phyloP scores from a whole-genome alignment of 2,797 vertebrate species.

The Discoglossus pictus region DNA sequence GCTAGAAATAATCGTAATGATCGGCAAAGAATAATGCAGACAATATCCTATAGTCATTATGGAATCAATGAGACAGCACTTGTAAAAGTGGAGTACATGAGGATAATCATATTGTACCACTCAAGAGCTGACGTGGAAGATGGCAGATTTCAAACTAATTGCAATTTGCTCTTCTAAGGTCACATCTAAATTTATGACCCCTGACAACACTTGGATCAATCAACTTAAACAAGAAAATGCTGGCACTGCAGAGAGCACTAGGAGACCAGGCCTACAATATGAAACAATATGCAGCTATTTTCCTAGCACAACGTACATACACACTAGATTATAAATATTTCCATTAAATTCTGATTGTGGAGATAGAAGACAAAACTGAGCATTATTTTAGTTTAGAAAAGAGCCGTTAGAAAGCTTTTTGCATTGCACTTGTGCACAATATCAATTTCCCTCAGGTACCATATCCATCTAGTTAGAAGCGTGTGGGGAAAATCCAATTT shows the following conservation, averaged over 20 bases:
- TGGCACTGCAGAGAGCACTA: background rate
- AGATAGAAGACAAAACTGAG: constrained; percentile 15
- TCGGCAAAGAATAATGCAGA: too few species aligned
- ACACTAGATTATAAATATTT: constrained; percentile 30
- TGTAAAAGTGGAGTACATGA: too few species aligned
- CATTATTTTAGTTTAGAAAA: constrained; percentile 31
- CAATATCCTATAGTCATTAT: too few species aligned
- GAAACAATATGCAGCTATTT: constrained; percentile 4
- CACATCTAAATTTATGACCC: background rate
- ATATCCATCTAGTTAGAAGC: constrained; percentile 46
- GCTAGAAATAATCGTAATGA: too few species aligned
- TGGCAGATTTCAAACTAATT: background rate
- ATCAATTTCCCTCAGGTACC: constrained; percentile 35
- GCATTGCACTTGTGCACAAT: constrained; percentile 17
- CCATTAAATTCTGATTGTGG: constrained; percentile 20
- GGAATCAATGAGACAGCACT: too few species aligned
- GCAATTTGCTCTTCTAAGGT: background rate
- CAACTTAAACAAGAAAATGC: background rate
- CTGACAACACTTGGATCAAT: background rate
- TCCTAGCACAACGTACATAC: constrained; percentile 14
- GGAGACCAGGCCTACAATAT: background rate
- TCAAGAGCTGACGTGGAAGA: too few species aligned
- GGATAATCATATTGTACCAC: too few species aligned
- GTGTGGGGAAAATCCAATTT: constrained; percentile 46
- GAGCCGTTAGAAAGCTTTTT: constrained; percentile 34